These are phyloP conservation scores for Lithobates pipiens DNA, from an alignment of 2,797 vertebrate genomes.

Conservation along the genomic window DNA sequence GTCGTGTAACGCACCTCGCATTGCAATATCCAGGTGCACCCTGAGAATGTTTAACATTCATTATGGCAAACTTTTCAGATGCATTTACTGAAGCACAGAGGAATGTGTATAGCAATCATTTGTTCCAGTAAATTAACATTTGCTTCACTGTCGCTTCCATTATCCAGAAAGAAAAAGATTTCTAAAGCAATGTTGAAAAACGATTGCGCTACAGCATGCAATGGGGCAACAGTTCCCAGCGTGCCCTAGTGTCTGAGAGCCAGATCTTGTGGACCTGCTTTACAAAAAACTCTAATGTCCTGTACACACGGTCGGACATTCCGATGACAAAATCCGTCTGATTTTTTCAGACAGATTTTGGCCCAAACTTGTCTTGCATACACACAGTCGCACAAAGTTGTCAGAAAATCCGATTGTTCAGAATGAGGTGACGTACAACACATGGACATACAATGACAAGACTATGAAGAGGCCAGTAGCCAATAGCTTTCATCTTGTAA, in stretches of 20 bases:
- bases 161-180: background rate
- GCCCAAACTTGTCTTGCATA: too few species aligned
- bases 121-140: constrained; percentile 43
- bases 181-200: background rate
- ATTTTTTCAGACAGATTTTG: too few species aligned
- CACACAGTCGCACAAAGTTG: too few species aligned
- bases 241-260: background rate
- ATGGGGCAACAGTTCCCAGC: background rate
- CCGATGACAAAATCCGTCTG: too few species aligned
- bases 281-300: too few species aligned
- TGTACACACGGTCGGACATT: too few species aligned
- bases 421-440: too few species aligned
- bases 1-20: constrained; percentile 9
- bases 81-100: constrained; percentile 15
- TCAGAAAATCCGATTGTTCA: too few species aligned
- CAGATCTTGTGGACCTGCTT: too few species aligned
- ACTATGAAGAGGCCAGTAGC: too few species aligned
- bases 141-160: constrained; percentile 8
- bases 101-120: constrained; percentile 8
- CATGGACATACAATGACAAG: too few species aligned
- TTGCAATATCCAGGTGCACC: constrained; percentile 15
- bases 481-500: too few species aligned
- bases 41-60: constrained; percentile 33
- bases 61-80: constrained; percentile 29
- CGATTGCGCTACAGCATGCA: background rate